Evolutionary conservation across 2,113 vertebrate genomes (phyloP).

Genomic region (Ochotona princeps): DNA sequence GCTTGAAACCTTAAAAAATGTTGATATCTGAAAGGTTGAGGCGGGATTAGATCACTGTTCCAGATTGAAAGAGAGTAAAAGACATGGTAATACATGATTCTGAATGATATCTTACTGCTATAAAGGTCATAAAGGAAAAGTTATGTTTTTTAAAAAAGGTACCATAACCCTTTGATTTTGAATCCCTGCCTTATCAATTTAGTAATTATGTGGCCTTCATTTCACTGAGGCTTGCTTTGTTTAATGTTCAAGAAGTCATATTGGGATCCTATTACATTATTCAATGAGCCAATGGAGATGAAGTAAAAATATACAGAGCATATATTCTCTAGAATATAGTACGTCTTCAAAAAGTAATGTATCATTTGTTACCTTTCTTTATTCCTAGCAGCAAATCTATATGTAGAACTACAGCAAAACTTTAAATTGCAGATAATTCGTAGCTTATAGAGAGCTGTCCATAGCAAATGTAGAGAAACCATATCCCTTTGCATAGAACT

Average conservation of each 20-base stretch:
- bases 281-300: constrained; percentile 31
- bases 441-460: background rate
- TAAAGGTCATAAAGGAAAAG: background rate
- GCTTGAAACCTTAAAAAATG: constrained; percentile 12
- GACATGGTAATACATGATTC: background rate
- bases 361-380: constrained; percentile 10
- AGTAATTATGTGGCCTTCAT: constrained; percentile 7
- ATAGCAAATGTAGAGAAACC: constrained; percentile 17
- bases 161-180: constrained; percentile 21
- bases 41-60: background rate
- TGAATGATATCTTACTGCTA: background rate
- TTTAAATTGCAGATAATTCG: background rate
- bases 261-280: background rate
- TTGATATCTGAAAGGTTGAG: background rate
- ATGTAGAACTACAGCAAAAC: background rate
- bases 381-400: constrained; percentile 12
- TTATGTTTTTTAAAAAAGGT: background rate
- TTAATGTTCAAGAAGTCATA: background rate
- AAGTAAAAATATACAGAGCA: background rate
- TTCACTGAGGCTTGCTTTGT: background rate
- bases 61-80: background rate
- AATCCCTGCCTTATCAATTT: background rate
- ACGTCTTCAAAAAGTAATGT: background rate
- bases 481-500: background rate
- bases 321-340: constrained; percentile 3